A percentile compares a stretch with the other conserved stretches of the same genome.
phyloP scores from a whole-genome alignment of 2,888 invertebrate species.

The Trichogramma evanescens region DNA sequence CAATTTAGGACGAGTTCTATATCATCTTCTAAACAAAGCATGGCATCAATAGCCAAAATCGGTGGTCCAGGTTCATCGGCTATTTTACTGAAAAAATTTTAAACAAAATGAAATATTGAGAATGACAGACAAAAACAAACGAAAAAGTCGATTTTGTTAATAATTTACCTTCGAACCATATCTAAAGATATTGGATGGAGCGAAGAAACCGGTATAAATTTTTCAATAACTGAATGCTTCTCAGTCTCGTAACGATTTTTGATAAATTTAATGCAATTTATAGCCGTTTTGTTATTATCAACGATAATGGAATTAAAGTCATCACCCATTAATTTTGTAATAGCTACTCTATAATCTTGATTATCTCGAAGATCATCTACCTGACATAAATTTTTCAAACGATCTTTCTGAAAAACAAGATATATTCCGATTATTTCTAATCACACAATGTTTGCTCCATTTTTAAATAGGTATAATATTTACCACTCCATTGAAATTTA shows the following conservation, averaged over 20 bases:
- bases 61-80: not conserved
- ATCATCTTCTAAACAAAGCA: not conserved
- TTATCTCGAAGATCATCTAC: not conserved
- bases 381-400: constrained; percentile 11
- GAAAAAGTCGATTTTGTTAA: not conserved
- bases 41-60: not conserved
- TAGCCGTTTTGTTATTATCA: constrained; percentile 86
- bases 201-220: constrained; percentile 89
- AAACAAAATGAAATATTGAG: not conserved
- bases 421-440: not conserved
- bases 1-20: not conserved
- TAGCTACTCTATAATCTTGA: constrained; percentile 76
- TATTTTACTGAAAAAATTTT: constrained; percentile 5
- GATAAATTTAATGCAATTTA: constrained; percentile 82
- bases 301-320: constrained; percentile 98
- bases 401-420: constrained; percentile 3
- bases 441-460: no score
- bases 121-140: not conserved
- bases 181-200: constrained; percentile 68
- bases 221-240: constrained; percentile 67
- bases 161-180: constrained; percentile 1
- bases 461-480: not conserved
- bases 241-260: constrained; percentile 76
- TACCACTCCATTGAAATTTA: not conserved
- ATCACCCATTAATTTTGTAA: constrained; percentile 91